phyloP scores from a whole-genome alignment of 2,888 invertebrate species.

The Ectemnius cavifrons region DNA sequence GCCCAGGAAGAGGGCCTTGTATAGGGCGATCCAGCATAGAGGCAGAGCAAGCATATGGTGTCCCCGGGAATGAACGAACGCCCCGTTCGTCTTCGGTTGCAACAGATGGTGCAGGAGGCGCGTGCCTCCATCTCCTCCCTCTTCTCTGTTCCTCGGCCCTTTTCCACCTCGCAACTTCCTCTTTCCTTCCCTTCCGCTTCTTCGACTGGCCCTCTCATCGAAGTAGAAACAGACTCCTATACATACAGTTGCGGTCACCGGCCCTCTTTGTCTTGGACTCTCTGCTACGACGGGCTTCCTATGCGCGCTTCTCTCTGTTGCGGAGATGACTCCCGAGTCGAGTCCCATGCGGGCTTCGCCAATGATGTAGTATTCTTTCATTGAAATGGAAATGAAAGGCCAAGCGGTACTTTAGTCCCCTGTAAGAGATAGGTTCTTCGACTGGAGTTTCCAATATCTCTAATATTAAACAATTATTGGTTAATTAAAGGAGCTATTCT shows the following conservation, averaged over 20 bases:
- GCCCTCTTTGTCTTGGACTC: conserved; percentile 5
- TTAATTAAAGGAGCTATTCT: no score
- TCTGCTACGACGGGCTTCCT: no score
- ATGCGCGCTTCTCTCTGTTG: no score
- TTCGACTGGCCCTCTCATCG: neutral
- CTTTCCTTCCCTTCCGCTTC: neutral
- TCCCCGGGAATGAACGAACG: conserved; percentile 48
- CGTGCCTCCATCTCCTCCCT: conserved; percentile 53
- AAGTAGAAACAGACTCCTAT: neutral
- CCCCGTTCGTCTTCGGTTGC: conserved; percentile 50
- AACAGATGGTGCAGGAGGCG: conserved; percentile 60
- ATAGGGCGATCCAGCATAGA: conserved; percentile 31
- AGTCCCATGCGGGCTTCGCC: no score
- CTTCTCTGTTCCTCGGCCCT: conserved; percentile 14
- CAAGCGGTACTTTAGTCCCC: no score
- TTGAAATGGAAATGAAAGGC: no score
- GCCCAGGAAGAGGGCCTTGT: conserved; percentile 14
- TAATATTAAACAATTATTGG: no score
- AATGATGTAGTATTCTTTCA: no score
- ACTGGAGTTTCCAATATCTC: no score
- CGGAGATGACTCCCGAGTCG: no score
- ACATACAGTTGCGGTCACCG: conserved; percentile 10
- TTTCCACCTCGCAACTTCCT: conserved; percentile 12
- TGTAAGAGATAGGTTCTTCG: no score
- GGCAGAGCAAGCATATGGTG: conserved; percentile 57